Evolutionary conservation across 2,113 vertebrate species (phyloP).

Genomic region (Chloroceryle aenea): DNA sequence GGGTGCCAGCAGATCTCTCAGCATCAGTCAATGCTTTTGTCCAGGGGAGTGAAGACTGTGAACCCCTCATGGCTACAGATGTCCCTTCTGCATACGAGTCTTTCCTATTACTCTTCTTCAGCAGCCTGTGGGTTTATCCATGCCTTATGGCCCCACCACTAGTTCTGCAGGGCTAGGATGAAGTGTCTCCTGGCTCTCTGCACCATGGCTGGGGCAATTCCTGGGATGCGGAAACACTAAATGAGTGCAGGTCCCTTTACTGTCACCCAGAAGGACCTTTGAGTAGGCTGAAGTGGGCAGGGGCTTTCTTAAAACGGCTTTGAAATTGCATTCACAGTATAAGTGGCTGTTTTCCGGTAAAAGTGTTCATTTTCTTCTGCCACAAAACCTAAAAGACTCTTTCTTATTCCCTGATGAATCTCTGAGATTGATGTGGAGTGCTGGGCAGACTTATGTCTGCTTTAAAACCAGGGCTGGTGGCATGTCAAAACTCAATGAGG

Average conservation of each 20-base stretch:
- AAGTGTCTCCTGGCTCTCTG: not conserved
- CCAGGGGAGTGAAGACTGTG: not conserved
- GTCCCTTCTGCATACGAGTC: not conserved
- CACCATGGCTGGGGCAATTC: not conserved
- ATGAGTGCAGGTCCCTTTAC: not conserved
- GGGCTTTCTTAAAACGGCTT: not conserved
- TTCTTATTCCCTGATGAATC: slow-evolving; percentile 15
- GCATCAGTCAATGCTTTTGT: not conserved
- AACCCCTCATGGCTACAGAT: not conserved
- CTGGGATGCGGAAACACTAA: not conserved
- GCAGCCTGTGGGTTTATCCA: not conserved
- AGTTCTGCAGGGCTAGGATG: not conserved
- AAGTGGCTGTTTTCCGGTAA: not conserved
- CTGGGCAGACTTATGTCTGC: not conserved
- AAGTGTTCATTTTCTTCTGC: slow-evolving; percentile 20
- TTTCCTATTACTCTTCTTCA: not conserved
- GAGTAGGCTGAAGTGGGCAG: not conserved
- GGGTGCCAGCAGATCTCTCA: not conserved
- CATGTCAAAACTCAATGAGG: not conserved
- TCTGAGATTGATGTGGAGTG: not conserved
- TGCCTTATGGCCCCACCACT: not conserved
- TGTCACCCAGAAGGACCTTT: not conserved
- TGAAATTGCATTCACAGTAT: not conserved
- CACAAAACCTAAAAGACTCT: not conserved
- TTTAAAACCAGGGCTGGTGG: slow-evolving; percentile 14